These are phyloP conservation scores for Netelia virgata DNA, from an alignment of 2,888 invertebrate genomes.

Conservation along the genomic window DNA sequence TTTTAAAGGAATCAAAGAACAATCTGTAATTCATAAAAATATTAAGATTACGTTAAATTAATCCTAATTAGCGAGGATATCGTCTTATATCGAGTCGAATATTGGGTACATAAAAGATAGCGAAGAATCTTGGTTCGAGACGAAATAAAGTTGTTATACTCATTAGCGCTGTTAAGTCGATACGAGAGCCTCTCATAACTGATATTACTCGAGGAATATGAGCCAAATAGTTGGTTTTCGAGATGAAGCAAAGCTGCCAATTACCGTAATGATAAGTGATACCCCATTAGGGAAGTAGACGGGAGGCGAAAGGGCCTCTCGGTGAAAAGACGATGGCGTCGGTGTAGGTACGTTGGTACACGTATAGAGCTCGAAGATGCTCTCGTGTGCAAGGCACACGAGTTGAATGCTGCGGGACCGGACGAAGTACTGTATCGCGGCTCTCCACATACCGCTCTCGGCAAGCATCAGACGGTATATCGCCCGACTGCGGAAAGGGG, in stretches of 20 bases:
- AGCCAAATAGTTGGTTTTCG: not conserved
- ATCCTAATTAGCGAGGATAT: too few species aligned
- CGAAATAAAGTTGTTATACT: too few species aligned
- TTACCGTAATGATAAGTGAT: constrained; percentile 66
- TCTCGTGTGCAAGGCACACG: not conserved
- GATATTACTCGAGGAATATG: constrained; percentile 7
- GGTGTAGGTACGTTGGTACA: not conserved
- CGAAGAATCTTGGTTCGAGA: too few species aligned
- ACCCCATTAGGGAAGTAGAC: constrained; percentile 59
- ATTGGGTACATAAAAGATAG: too few species aligned
- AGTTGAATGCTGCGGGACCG: constrained; percentile 55
- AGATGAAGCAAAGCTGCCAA: constrained; percentile 45
- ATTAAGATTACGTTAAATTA: too few species aligned
- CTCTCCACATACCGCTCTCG: constrained; percentile 13
- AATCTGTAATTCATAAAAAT: not conserved
- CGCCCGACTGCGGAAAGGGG: constrained; percentile 29
- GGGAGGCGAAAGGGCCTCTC: not conserved
- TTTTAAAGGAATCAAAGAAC: not conserved
- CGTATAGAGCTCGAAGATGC: not conserved
- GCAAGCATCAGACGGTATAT: constrained; percentile 64
- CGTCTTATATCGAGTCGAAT: too few species aligned
- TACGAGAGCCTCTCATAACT: not conserved
- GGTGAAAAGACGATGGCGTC: constrained; percentile 23
- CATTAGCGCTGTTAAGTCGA: too few species aligned
- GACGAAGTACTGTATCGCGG: constrained; percentile 5